Evolutionary conservation across 2,888 invertebrate species (phyloP), one percentile per base, ranked within the genome.

Genomic region (Drosophila setosimentum): DNA sequence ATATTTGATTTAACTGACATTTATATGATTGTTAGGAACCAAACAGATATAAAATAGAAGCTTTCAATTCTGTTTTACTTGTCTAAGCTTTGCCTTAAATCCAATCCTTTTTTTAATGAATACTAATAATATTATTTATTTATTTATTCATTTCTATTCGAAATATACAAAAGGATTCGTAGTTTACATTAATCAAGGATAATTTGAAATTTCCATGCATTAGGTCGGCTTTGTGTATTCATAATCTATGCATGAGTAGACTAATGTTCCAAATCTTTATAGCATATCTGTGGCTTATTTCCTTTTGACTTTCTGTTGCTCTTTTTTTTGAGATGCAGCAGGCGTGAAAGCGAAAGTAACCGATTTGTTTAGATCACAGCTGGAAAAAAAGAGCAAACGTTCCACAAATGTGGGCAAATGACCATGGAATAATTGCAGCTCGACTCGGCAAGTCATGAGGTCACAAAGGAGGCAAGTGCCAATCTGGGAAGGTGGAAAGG

Each of bases 281-380:
- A 1, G 3, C 4, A 21, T 29, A 13, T 27, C n/a, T n/a, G 2
- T 21, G 4, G 29, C 3, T 51, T 4, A 37, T 32, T 49, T 50
- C 13, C n/a, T 5, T 30, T 37, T 37, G 2, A 29, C 5, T 35
- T 35, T 59, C 16, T 7, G 2, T 2, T 24, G 4, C 33, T 29
- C 1, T 18, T 32, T 37, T 35, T 10, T 53, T 16, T 21, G 2
- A 48, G 50, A 2, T 37, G 57, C 61, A 29, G 58, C 11, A 37
- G 48, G 24, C 55, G 35, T 71, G 78, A 68, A 77, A 71, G 69
- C 60, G 80, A 80, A 68, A 71, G 80, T 49, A 61, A 55, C 40
- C 42, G 63, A 63, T 73, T 79, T 54, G 67, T 30, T 59, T 62
- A 30, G 53, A 49, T 50, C 53, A 55, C 76, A 76, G 67, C 72